These are phyloP conservation scores for Platorchestia sp. DNA, from an alignment of 1,140 invertebrate genomes.

Conservation along the genomic window DNA sequence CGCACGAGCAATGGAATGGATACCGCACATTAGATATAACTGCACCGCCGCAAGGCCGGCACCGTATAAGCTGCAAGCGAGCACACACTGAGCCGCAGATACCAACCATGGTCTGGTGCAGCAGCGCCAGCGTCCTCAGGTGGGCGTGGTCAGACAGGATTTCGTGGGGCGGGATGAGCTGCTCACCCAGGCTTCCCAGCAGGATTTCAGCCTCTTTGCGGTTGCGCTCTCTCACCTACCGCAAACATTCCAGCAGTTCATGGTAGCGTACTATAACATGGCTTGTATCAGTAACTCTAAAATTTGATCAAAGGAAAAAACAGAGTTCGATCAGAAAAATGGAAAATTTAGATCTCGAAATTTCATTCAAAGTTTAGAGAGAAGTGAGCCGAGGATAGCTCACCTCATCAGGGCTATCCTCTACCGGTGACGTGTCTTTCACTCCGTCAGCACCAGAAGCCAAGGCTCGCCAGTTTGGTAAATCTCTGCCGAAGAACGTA, in stretches of 20 bases:
- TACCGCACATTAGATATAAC: too few species aligned
- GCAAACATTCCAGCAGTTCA: slow-evolving; percentile 63
- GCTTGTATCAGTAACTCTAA: neutral
- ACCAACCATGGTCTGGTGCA: slow-evolving; percentile 88
- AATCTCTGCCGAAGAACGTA: slow-evolving; percentile 74
- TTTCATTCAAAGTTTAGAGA: neutral
- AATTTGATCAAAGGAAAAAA: neutral
- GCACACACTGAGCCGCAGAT: neutral
- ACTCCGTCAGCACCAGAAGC: neutral
- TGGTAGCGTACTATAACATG: neutral
- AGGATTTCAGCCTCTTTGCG: slow-evolving; percentile 92
- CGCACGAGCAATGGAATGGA: too few species aligned
- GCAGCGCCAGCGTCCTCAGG: slow-evolving; percentile 84
- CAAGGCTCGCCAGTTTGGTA: slow-evolving; percentile 86
- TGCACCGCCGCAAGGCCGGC: too few species aligned
- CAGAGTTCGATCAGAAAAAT: neutral
- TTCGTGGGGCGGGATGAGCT: slow-evolving; percentile 85
- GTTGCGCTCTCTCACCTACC: slow-evolving; percentile 85
- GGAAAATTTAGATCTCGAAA: neutral
- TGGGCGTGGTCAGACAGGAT: slow-evolving; percentile 84
- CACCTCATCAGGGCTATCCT: slow-evolving; percentile 70
- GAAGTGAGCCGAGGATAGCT: neutral
- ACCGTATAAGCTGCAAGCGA: neutral
- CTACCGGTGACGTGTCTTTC: slow-evolving; percentile 27
- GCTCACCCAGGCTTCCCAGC: slow-evolving; percentile 88